Evolutionary conservation across 2,888 invertebrate genomes (phyloP), one percentile per base, ranked within the genome.

Genomic region (Conomelus anceps): DNA sequence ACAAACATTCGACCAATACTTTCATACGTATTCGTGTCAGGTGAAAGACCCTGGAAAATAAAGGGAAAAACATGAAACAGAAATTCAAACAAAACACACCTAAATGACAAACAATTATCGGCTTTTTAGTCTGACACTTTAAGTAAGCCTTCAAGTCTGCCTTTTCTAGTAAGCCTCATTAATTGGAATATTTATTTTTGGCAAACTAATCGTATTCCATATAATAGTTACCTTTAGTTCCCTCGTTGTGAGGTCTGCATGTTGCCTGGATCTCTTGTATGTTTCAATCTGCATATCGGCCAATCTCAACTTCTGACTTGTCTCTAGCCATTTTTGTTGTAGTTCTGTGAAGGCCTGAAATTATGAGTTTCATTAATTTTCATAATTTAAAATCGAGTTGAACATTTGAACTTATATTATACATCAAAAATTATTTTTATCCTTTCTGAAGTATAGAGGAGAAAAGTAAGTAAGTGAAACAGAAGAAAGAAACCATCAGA

Each of bases 1-100:
- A 98, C 93, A 93, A 98, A 98, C 97, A 97, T 97, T 93, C 98
- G 94, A 9, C 98, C 98, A 1, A 98, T 95, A 24, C 97, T 95
- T 93, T 97, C 96, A 92, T 96, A 98, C 0, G 96, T 96, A 92
- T 94, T 96, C 0, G 96, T 96, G 22, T 94, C 95, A 89, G 94
- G 93, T 88, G 96, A 95, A 90, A 97, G 93, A 17, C 94, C 91
- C 94, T 94, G 89, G 91, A 92, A 92, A 87, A 86, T 90, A 88
- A 85, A 88, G 89, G 86, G 84, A 89, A 84, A 22, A 84, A 41
- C 20, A 29, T 23, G 13, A 13, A 85, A 86, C 85, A 85, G 17
- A 22, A 85, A 85, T 85, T 20, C 11, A 11, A 11, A 85, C 13
- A 85, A 85, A 22, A 11, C 22, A 20, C 22, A 20, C 11, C 22